These are phyloP conservation scores for Suricata suricatta DNA, from an alignment of 2,113 vertebrate genomes.

Conservation along the genomic window DNA sequence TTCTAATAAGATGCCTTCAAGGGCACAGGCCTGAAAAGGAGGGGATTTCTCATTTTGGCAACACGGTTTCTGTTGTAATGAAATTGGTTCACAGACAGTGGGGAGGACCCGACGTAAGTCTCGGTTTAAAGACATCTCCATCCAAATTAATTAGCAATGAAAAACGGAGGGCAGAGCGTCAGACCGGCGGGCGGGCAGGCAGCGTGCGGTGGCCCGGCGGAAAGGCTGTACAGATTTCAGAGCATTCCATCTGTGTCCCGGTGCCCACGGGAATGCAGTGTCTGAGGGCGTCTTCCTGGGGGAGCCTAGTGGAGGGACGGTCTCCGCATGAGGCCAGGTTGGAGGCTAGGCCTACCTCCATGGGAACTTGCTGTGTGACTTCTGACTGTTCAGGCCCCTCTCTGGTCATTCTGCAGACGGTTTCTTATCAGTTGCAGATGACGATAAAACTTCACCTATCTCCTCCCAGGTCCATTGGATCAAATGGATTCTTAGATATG, in stretches of 20 bases:
- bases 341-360: not conserved
- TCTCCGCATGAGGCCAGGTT: not conserved
- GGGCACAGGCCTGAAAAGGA: slow-evolving; percentile 85
- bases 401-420: not conserved
- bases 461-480: not conserved
- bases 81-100: slow-evolving; percentile 79
- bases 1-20: slow-evolving; percentile 90
- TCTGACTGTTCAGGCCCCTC: not conserved
- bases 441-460: not conserved
- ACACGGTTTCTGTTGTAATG: slow-evolving; percentile 81
- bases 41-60: slow-evolving; percentile 85
- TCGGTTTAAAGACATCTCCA: slow-evolving; percentile 79
- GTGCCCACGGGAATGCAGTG: rapidly evolving
- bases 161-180: slow-evolving; percentile 45
- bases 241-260: not conserved
- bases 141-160: slow-evolving; percentile 81
- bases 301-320: not conserved
- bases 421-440: not conserved
- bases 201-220: not conserved
- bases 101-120: slow-evolving; percentile 73
- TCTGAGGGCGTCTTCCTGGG: not conserved
- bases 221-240: not conserved
- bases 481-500: not conserved
- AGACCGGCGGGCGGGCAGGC: not conserved
- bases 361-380: slow-evolving; percentile 32